phyloP scores from a whole-genome alignment of 1,140 invertebrate species.

The Batillaria attramentaria region DNA sequence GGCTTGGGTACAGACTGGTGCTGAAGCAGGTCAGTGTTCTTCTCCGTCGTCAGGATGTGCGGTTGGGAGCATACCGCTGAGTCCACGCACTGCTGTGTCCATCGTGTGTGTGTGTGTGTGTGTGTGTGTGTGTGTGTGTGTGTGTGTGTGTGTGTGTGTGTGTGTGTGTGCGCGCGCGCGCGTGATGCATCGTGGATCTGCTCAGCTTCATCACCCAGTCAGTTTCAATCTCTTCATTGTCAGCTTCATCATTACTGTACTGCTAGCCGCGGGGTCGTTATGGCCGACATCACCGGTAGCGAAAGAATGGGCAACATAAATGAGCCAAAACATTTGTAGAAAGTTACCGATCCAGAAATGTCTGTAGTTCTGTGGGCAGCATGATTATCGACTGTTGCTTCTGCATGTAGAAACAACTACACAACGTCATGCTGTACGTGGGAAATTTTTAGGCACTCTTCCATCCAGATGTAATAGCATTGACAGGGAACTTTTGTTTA shows the following conservation, averaged over 20 bases:
- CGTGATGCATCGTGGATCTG: background rate
- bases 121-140: conserved; percentile 13
- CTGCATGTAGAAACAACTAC: background rate
- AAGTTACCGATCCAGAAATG: too few species aligned
- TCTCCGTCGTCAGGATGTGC: too few species aligned
- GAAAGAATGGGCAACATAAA: background rate
- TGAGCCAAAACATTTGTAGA: too few species aligned
- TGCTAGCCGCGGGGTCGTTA: background rate
- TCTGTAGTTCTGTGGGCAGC: too few species aligned
- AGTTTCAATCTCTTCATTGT: background rate
- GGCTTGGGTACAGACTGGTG: conserved; percentile 15
- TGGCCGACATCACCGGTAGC: background rate
- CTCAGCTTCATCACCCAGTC: background rate
- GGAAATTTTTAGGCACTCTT: background rate
- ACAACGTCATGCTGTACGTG: background rate
- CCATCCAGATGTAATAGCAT: background rate
- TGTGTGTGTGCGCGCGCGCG: background rate
- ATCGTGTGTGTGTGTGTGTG: too few species aligned
- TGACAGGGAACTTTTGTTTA: background rate
- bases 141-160: background rate
- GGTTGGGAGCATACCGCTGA: too few species aligned
- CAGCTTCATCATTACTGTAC: background rate
- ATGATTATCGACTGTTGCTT: background rate
- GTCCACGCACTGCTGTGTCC: too few species aligned
- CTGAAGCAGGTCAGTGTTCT: too few species aligned